Percentiles rank a stretch among this genome's conserved stretches.
These are phyloP conservation scores for Stegostoma tigrinum DNA, from an alignment of 2,113 vertebrate genomes.

Conservation along the genomic window DNA sequence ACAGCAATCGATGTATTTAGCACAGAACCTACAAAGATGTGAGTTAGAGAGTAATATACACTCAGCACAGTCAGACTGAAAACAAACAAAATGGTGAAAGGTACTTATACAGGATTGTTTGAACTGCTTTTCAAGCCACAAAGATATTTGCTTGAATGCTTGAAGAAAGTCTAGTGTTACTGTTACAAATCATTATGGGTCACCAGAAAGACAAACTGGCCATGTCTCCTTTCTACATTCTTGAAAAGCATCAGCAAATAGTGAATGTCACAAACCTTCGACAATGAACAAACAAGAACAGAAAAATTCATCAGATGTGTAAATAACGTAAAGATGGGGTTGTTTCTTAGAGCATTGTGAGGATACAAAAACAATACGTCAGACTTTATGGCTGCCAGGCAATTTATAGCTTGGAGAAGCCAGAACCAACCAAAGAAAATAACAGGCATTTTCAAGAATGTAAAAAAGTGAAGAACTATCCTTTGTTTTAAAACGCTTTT, in stretches of 20 bases:
- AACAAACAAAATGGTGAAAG: background rate
- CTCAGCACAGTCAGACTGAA: background rate
- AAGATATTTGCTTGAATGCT: background rate
- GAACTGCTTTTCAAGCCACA: background rate
- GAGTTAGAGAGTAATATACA: background rate
- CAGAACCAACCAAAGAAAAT: background rate
- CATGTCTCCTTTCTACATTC: background rate
- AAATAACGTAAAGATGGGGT: background rate
- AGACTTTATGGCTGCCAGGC: background rate
- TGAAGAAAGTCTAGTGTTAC: background rate
- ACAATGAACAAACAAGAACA: background rate
- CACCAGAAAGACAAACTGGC: background rate
- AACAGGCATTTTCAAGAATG: background rate
- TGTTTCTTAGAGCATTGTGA: background rate
- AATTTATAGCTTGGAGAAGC: background rate
- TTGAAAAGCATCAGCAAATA: slow-evolving; percentile 17
- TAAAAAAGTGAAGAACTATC: background rate
- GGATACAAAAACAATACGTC: background rate
- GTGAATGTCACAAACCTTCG: background rate
- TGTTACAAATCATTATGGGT: background rate
- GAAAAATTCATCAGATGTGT: background rate
- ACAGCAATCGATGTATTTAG: background rate
- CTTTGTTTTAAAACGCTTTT: background rate
- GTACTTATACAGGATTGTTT: background rate
- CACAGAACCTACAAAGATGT: background rate